Base-by-base conservation (phyloP, 1,140 invertebrate genomes). In the Tribolium madens region DNA sequence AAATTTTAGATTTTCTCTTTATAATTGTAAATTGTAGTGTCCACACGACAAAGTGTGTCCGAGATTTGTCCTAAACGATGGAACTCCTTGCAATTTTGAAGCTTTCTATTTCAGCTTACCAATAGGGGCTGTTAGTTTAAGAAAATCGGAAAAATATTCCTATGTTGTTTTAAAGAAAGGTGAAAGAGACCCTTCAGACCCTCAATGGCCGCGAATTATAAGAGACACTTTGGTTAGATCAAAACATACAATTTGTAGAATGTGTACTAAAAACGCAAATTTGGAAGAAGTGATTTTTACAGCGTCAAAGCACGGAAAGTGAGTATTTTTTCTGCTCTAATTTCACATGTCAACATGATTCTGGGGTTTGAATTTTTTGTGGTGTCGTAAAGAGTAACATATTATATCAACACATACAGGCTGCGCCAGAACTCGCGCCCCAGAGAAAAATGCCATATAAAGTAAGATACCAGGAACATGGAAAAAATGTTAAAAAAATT, bases 141-240 rank as follows among this genome's bases (percentile, higher is more conserved):
- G 83, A 87, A 81, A 83, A 26, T 86, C 84, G 10, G 91, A 94
- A 79, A 73, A 50, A 21, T 86, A 90, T 85, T 92, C 91, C 4
- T 96, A 95, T 85, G 87, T 96, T 0, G 90, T 97, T 50, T 84
- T 97, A 13, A 93, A 91, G 83, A 96, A 95, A 91, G 94, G 84
- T 14, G 12, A 84, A 31, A 86, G 89, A 80, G 80, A 86, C 10
- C 83, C 85, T 57, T 33, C 84, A 14, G 87, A 89, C 64, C 80
- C 87, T 1, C 85, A 89, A 17, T 97, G 95, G 95, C 94, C 95
- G 0, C 88, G 95, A 73, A 85, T 97, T 60, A 91, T 98, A 0
- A 84, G 91, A 74, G 89, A 91, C 17, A 89, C 90, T 1, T 83
- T 94, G 42, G 86, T 90, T 9, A 87, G 91, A 57, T 89, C 90